Conservation (phyloP, 2,797 vertebrate genomes). For the Myotis daubentonii region DNA sequence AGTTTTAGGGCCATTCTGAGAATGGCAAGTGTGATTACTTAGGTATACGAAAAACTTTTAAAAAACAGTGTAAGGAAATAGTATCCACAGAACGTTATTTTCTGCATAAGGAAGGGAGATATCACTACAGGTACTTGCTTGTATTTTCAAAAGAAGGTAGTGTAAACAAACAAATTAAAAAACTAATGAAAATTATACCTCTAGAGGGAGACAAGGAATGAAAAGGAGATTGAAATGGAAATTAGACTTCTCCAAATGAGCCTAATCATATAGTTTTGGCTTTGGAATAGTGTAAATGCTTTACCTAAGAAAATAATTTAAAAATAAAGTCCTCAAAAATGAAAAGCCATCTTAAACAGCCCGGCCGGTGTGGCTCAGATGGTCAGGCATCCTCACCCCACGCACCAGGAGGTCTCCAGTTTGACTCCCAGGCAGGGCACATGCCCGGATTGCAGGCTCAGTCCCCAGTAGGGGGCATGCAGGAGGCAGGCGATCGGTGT, state of each 20-base stretch:
- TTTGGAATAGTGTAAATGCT: neutral
- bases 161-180: neutral
- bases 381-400: neutral
- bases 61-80: constrained; percentile 1
- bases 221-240: neutral
- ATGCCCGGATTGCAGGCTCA: neutral
- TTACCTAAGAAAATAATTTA: neutral
- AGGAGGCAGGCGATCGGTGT: neutral
- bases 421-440: neutral
- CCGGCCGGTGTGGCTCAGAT: neutral
- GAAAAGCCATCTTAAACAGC: neutral
- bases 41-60: neutral
- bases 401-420: neutral
- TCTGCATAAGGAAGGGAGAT: neutral
- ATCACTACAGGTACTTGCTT: neutral
- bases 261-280: neutral
- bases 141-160: constrained; percentile 17
- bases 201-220: neutral
- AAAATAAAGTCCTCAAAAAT: neutral
- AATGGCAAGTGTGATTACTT: neutral
- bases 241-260: neutral
- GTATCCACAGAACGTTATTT: neutral
- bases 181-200: neutral
- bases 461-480: neutral
- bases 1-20: neutral